Base-by-base conservation (phyloP, 2,797 vertebrate species). In the Dermochelys coriacea region DNA sequence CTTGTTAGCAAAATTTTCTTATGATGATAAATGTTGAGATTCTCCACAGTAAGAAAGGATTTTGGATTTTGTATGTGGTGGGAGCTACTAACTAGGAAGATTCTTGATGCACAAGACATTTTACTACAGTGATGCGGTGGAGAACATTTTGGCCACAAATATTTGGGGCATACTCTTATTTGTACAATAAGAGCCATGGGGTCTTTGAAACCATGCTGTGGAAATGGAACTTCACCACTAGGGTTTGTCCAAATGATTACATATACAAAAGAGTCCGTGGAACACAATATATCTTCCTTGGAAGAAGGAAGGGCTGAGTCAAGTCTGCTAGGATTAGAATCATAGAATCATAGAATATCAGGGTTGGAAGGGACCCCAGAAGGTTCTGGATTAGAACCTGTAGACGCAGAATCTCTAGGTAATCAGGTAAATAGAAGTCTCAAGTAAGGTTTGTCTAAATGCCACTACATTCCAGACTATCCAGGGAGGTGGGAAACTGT, bases 331-430 rank as follows among this genome's bases (percentile, higher is more conserved):
- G 41, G 5, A 90, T 93, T 94, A 93, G 90, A 90, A 90, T n/a
- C n/a, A n/a, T n/a, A n/a, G n/a, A n/a, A n/a, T n/a, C n/a, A n/a
- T n/a, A n/a, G n/a, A n/a, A n/a, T n/a, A n/a, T n/a, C n/a, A n/a
- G n/a, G n/a, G n/a, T n/a, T n/a, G n/a, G n/a, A n/a, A n/a, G n/a
- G n/a, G n/a, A n/a, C n/a, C n/a, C n/a, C n/a, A n/a, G n/a, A n/a
- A n/a, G n/a, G n/a, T n/a, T n/a, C n/a, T n/a, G 41, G 5, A 90
- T 93, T 94, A 93, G 90, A 90, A 90, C 91, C 89, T 93, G 84
- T 93, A 94, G 77, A 68, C 93, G 89, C 86, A 89, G 83, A 85
- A 87, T 14, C 27, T 94, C 88, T 89, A 79, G 49, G 87, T 92
- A 86, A 89, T 45, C 27, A 37, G 75, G 47, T 82, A 90, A 95